phyloP scores from a whole-genome alignment of 30 jellyfish, hydroid and myxozoan genomes.

The Rhopilema esculentum region DNA sequence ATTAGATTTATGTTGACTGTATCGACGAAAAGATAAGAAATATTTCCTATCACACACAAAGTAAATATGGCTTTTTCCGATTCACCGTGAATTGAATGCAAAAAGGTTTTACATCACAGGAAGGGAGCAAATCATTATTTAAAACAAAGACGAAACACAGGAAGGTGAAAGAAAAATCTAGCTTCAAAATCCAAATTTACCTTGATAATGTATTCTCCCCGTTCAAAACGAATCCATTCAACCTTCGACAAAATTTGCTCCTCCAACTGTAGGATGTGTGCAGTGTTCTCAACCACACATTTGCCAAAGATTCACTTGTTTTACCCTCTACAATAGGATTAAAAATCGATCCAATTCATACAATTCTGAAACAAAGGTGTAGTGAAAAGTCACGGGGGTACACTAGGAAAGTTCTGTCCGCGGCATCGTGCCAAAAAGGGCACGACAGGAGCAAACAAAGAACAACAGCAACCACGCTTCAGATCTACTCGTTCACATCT shows the following conservation, averaged over 20 bases:
- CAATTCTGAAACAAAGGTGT: not conserved
- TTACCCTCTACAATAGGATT: not conserved
- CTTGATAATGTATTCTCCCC: not conserved
- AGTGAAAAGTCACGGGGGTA: not conserved
- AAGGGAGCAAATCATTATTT: not conserved
- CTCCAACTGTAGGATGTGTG: not conserved
- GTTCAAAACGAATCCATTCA: not conserved
- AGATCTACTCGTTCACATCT: no score
- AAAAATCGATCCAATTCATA: not conserved
- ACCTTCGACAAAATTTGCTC: not conserved
- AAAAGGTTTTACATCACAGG: not conserved
- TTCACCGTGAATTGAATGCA: not conserved
- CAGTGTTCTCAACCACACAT: not conserved
- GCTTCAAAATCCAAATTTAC: not conserved
- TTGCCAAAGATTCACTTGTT: not conserved
- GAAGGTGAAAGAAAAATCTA: not conserved
- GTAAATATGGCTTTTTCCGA: not conserved
- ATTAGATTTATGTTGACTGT: no score
- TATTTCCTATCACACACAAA: no score
- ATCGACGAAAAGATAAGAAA: no score
- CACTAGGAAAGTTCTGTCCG: not conserved
- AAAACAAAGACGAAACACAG: not conserved
- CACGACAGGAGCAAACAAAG: not conserved
- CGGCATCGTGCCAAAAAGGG: not conserved
- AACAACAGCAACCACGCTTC: not conserved